phyloP scores from a whole-genome alignment of 1,140 invertebrate genomes.

The Atta texana region DNA sequence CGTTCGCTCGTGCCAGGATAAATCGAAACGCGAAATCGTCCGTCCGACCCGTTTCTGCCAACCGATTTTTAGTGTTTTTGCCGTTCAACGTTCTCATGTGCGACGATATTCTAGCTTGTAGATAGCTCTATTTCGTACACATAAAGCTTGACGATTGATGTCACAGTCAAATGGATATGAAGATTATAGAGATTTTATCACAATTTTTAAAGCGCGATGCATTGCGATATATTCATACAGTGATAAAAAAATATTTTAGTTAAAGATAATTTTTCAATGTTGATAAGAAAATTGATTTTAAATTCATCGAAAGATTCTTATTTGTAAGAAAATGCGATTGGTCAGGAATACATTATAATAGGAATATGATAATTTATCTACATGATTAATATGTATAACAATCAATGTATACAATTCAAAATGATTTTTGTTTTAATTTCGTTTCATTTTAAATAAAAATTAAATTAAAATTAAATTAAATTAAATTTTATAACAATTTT shows the following conservation, averaged over 20 bases:
- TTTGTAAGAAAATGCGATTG: neutral
- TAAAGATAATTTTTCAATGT: constrained; percentile 2
- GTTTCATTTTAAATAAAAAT: constrained; percentile 3
- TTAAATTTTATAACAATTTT: neutral
- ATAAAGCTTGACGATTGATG: constrained; percentile 43
- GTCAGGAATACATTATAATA: neutral
- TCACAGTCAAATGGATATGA: constrained; percentile 46
- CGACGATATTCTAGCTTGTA: constrained; percentile 47
- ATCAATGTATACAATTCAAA: neutral
- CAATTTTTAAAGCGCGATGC: constrained; percentile 20
- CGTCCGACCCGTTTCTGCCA: constrained; percentile 2
- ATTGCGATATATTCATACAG: neutral
- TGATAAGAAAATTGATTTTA: neutral
- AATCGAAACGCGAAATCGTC: constrained; percentile 53
- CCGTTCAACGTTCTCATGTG: constrained; percentile 46
- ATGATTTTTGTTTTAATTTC: neutral
- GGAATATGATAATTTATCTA: neutral
- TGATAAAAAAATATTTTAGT: constrained; percentile 5
- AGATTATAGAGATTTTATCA: constrained; percentile 52
- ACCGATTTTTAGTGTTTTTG: constrained; percentile 61
- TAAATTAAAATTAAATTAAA: neutral
- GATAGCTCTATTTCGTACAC: constrained; percentile 54
- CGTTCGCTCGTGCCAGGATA: constrained; percentile 37
- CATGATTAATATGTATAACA: neutral
- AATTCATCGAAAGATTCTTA: neutral